Evolutionary conservation across 1,140 invertebrate species (phyloP), one percentile per base, ranked within the genome.

Genomic region (Odontomachus brunneus): DNA sequence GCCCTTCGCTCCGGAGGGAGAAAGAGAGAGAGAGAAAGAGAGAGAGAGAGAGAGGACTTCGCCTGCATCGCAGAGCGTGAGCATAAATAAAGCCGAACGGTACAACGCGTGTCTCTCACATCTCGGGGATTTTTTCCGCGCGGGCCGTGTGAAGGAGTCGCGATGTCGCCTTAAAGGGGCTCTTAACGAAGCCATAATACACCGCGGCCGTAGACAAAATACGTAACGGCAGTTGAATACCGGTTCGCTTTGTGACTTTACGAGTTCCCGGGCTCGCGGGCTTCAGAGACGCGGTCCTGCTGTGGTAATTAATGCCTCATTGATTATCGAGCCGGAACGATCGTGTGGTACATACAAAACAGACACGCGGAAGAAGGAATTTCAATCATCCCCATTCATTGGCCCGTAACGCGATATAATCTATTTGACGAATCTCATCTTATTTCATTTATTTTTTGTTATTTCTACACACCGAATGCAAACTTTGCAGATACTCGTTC

Each of bases 61-160:
- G 15, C 15, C 51, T 53, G 15, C 4, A 53, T 55, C 19, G 19
- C 14, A 44, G 29, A 76, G 62, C 38, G 38, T 17, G 62, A 76
- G 74, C 51, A 76, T 76, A 78, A 78, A 78, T 78, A 78, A 78
- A 55, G 63, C 62, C 63, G 33, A 69, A 78, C 75, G 75, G 51
- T 78, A 78, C 75, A 69, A 44, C 63, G 63, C 55, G 75, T 78
- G 75, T 78, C 63, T 78, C 55, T 78, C 75, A 78, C 63, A 33
- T 69, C 29, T 11, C 15, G 62, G 19, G 4, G 15, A 76, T 76
- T 76, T 76, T 76, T 66, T 7, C 19, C 48, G 7, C 49, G 17
- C 38, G 29, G 2, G 29, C 38, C 38, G 48, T n/a, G 14, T 26
- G 11, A 44, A 78, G 33, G 65, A 44, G 75, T 78, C 19, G 63